Percentiles rank a stretch among this genome's conserved stretches.
Evolutionary conservation across 2,888 invertebrate species (phyloP).

Genomic region (Apodemia mormo): DNA sequence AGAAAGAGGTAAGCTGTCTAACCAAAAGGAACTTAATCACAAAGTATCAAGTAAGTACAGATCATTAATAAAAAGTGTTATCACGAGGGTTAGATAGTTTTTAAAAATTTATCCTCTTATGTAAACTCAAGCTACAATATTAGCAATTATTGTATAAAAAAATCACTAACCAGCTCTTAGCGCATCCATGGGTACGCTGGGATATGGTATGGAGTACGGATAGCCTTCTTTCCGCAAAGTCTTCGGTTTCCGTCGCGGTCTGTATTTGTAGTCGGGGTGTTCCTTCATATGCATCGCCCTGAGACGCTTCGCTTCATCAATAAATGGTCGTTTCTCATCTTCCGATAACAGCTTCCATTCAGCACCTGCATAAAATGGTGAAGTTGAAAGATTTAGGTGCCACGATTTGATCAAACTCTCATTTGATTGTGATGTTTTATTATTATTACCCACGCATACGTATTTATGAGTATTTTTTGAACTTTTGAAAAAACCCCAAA

Average conservation of each 20-base stretch:
- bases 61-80: no score
- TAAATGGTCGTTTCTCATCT: constrained; percentile 97
- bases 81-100: no score
- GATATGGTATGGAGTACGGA: constrained; percentile 95
- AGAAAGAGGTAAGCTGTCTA: no score
- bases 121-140: no score
- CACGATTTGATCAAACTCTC: no score
- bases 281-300: constrained; percentile 97
- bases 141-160: background rate
- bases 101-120: no score
- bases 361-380: constrained; percentile 83
- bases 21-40: no score
- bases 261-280: constrained; percentile 96
- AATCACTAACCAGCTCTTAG: constrained; percentile 88
- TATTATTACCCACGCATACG: no score
- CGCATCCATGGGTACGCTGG: constrained; percentile 94
- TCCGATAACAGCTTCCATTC: constrained; percentile 98
- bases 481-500: no score
- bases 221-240: constrained; percentile 94
- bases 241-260: constrained; percentile 94
- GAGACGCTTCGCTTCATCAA: constrained; percentile 97
- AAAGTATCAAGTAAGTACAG: no score
- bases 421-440: no score
- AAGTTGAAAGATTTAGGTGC: background rate
- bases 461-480: no score